A percentile compares a stretch with the other conserved stretches of the same genome.
Conservation (phyloP, 2,888 invertebrate species). For the Scaptomyza caliginosa region DNA sequence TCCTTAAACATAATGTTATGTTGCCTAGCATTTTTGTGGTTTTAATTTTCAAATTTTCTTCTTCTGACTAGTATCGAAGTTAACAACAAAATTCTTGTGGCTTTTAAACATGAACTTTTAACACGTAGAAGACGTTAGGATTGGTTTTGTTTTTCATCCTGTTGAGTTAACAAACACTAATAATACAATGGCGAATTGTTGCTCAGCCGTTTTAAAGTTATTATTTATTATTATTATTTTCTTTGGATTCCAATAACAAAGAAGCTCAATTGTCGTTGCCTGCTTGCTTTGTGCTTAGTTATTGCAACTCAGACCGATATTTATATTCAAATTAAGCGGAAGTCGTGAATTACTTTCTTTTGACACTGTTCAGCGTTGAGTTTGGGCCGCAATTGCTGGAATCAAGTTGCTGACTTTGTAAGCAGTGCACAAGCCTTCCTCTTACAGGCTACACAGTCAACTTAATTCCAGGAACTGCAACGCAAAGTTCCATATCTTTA, state of each 20-base stretch:
- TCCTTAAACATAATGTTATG: slow-evolving; percentile 17
- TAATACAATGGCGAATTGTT: slow-evolving; percentile 43
- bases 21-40: slow-evolving; percentile 21
- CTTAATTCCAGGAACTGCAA: slow-evolving; percentile 85
- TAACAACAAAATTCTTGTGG: slow-evolving; percentile 36
- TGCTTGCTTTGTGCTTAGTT: neutral
- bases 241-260: slow-evolving; percentile 35
- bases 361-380: slow-evolving; percentile 50
- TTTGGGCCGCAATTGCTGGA: slow-evolving; percentile 84
- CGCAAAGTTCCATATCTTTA: slow-evolving; percentile 55
- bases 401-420: slow-evolving; percentile 84
- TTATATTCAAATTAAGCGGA: slow-evolving; percentile 24
- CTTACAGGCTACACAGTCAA: slow-evolving; percentile 84
- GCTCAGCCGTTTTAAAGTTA: slow-evolving; percentile 19
- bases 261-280: neutral
- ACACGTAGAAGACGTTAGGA: slow-evolving; percentile 1
- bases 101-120: slow-evolving; percentile 27
- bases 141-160: slow-evolving; percentile 5
- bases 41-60: slow-evolving; percentile 1
- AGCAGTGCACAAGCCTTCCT: slow-evolving; percentile 80
- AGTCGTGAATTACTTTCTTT: slow-evolving; percentile 10
- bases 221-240: slow-evolving; percentile 11
- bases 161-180: slow-evolving; percentile 27
- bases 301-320: slow-evolving; percentile 11
- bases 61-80: slow-evolving; percentile 41